phyloP scores from a whole-genome alignment of 2,797 vertebrate genomes.

The Myotis findleyi region DNA sequence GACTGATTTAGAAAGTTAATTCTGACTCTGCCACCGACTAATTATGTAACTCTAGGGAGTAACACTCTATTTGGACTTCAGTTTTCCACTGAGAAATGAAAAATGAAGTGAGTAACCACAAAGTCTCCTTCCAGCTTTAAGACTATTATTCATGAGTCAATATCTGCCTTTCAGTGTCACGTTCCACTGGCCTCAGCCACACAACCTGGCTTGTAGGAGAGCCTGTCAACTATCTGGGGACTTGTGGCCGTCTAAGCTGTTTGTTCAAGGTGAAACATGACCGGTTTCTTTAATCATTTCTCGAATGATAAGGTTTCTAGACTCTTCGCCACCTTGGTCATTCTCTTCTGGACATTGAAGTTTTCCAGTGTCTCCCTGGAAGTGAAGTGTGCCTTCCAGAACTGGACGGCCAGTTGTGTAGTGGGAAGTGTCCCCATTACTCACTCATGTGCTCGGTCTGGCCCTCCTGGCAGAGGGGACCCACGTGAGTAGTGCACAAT shows the following conservation, averaged over 20 bases:
- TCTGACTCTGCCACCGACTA: not conserved
- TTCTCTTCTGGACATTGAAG: not conserved
- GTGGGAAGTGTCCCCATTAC: not conserved
- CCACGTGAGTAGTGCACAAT: fast-evolving
- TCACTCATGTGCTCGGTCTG: not conserved
- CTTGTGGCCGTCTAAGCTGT: not conserved
- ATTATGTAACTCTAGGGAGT: not conserved
- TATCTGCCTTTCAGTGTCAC: not conserved
- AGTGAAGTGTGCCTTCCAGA: not conserved
- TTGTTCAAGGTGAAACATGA: not conserved
- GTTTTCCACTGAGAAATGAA: conserved; percentile 43
- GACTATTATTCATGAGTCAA: conserved; percentile 15
- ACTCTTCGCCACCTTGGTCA: not conserved
- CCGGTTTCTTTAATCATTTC: not conserved
- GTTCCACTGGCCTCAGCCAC: not conserved
- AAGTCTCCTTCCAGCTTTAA: conserved; percentile 19
- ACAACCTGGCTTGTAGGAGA: not conserved
- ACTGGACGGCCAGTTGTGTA: not conserved
- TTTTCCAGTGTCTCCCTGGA: not conserved
- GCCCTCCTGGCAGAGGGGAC: not conserved
- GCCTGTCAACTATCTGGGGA: not conserved
- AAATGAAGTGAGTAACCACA: conserved; percentile 43
- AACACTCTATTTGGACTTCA: not conserved
- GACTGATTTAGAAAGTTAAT: not conserved
- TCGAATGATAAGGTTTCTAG: not conserved